These are phyloP conservation scores for Styela plicata DNA, from an alignment of 23 tunicate genomes.

Conservation along the genomic window DNA sequence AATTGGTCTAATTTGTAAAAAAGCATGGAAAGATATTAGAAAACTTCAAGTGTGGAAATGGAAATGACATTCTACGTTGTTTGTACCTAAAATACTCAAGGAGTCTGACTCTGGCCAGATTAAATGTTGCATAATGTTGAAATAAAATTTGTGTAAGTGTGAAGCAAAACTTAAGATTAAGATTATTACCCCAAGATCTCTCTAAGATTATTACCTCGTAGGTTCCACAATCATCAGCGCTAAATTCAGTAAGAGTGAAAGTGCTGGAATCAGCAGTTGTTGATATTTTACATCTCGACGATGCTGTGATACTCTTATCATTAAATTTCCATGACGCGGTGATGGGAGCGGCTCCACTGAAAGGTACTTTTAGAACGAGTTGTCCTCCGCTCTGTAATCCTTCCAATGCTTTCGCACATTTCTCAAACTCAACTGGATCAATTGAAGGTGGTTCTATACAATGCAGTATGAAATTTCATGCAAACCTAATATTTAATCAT, in stretches of 20 bases:
- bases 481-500: no score
- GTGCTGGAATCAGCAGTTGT: constrained; percentile 36
- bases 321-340: constrained; percentile 76
- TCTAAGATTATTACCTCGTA: constrained; percentile 88
- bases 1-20: no score
- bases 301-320: constrained; percentile 33
- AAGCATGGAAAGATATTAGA: no score
- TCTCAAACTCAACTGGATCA: constrained; percentile 75
- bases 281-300: constrained; percentile 34
- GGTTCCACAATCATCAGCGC: constrained; percentile 74
- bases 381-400: constrained; percentile 59
- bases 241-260: constrained; percentile 55
- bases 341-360: constrained; percentile 70
- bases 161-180: no score
- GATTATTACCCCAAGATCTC: no score
- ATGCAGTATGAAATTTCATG: no score
- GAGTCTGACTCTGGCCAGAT: no score
- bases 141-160: no score
- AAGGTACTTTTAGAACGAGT: constrained; percentile 70
- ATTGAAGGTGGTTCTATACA: constrained; percentile 93
- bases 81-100: no score
- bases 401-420: constrained; percentile 47
- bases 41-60: no score
- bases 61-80: no score
- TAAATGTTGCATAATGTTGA: no score